phyloP scores from a whole-genome alignment of 2,888 invertebrate species.

The Ethmia dodecea region DNA sequence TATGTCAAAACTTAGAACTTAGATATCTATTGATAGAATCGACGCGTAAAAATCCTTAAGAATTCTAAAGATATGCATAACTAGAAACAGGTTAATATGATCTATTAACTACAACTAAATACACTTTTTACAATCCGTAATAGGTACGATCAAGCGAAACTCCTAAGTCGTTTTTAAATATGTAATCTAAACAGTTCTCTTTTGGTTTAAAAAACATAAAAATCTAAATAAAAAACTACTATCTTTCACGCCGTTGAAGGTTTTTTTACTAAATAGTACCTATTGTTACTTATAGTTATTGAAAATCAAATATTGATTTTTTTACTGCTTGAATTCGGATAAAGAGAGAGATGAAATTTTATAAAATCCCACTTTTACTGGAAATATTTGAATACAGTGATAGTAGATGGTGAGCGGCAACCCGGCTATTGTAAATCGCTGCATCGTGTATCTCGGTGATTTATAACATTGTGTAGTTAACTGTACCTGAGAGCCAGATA shows the following conservation, averaged over 20 bases:
- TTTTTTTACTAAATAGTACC: too few relatives aligned
- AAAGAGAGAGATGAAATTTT: too few relatives aligned
- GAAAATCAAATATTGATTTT: too few relatives aligned
- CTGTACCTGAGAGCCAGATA: constrained; percentile 27
- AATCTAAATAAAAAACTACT: too few relatives aligned
- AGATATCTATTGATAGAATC: background rate
- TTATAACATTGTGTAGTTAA: constrained; percentile 38
- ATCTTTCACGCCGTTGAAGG: too few relatives aligned
- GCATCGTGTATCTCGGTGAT: constrained; percentile 36
- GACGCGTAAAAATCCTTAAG: constrained; percentile 38
- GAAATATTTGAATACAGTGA: too few relatives aligned
- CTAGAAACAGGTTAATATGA: constrained; percentile 72
- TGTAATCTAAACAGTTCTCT: constrained; percentile 44
- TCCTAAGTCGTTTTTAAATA: constrained; percentile 63
- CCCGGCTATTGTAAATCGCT: constrained; percentile 33
- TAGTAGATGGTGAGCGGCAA: constrained; percentile 16
- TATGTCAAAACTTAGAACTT: background rate
- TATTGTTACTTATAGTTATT: too few relatives aligned
- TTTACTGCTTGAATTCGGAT: too few relatives aligned
- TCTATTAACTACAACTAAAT: constrained; percentile 73
- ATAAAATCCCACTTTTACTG: too few relatives aligned
- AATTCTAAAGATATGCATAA: constrained; percentile 74
- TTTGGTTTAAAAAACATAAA: constrained; percentile 37
- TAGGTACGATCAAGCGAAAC: constrained; percentile 65
- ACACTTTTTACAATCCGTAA: constrained; percentile 74